Evolutionary conservation across 2,888 invertebrate genomes (phyloP).

Genomic region (Pterostichus niger): DNA sequence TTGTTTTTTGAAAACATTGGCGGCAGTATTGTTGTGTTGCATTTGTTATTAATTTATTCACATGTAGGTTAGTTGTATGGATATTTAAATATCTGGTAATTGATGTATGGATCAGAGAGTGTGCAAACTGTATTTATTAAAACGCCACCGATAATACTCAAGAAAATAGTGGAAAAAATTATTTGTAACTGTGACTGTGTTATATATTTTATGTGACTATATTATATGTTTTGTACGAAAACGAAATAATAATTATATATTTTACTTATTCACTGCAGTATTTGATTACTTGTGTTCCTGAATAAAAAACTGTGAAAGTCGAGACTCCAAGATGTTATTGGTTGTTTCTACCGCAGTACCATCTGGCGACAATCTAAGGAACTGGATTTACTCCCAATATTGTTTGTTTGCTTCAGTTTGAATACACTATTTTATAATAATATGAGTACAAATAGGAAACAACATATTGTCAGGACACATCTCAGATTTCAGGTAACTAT

Average conservation of each 20-base stretch:
- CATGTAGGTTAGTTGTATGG: constrained; percentile 37
- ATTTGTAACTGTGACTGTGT: constrained; percentile 13
- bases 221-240: constrained; percentile 32
- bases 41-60: constrained; percentile 64
- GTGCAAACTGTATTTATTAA: constrained; percentile 10
- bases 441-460: background rate
- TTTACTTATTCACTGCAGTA: background rate
- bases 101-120: background rate
- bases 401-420: constrained; percentile 14
- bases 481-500: background rate
- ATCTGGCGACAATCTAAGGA: constrained; percentile 6
- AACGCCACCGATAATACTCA: constrained; percentile 10
- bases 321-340: background rate
- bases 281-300: background rate
- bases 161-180: background rate
- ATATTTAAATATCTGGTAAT: background rate
- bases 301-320: background rate
- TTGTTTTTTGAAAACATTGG: background rate
- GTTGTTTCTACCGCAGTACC: background rate
- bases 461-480: background rate
- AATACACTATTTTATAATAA: background rate
- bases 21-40: constrained; percentile 54
- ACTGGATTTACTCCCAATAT: constrained; percentile 6
- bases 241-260: constrained; percentile 6
- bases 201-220: constrained; percentile 25